phyloP scores from a whole-genome alignment of 2,888 invertebrate genomes.

The Synanthedon myopaeformis region DNA sequence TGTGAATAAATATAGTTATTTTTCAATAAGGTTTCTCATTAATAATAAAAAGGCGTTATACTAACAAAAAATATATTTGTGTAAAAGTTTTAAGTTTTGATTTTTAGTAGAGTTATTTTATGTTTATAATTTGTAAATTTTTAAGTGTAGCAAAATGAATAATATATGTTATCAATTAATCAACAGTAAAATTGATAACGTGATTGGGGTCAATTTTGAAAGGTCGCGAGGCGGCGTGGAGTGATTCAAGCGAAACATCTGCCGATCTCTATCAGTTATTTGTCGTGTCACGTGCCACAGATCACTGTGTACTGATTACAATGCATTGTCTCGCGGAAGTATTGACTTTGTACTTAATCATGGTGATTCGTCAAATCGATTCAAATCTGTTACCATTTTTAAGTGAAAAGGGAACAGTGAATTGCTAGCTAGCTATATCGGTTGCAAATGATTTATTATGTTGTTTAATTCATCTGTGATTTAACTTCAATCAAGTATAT shows the following conservation, averaged over 20 bases:
- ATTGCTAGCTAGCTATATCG: conserved; percentile 27
- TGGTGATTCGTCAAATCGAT: conserved; percentile 49
- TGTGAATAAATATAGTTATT: no score
- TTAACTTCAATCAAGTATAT: not conserved
- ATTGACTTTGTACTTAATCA: conserved; percentile 16
- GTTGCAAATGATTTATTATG: conserved; percentile 37
- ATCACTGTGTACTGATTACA: conserved; percentile 27
- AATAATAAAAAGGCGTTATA: no score
- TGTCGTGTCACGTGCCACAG: conserved; percentile 42
- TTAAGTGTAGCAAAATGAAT: no score
- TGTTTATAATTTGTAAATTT: no score
- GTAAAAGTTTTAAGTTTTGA: no score
- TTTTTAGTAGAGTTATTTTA: no score
- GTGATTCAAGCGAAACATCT: conserved; percentile 31
- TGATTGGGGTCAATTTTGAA: not conserved
- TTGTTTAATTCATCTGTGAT: not conserved
- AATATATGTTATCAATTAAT: no score
- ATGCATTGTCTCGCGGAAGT: conserved; percentile 35
- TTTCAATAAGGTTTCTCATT: no score
- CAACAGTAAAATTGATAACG: no score
- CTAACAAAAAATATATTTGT: no score
- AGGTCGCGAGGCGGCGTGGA: not conserved
- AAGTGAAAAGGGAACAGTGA: conserved; percentile 38
- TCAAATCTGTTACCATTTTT: conserved; percentile 44
- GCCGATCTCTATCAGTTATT: conserved; percentile 43